Base-by-base conservation (phyloP, 2,888 invertebrate genomes). In the Seira musarum region DNA sequence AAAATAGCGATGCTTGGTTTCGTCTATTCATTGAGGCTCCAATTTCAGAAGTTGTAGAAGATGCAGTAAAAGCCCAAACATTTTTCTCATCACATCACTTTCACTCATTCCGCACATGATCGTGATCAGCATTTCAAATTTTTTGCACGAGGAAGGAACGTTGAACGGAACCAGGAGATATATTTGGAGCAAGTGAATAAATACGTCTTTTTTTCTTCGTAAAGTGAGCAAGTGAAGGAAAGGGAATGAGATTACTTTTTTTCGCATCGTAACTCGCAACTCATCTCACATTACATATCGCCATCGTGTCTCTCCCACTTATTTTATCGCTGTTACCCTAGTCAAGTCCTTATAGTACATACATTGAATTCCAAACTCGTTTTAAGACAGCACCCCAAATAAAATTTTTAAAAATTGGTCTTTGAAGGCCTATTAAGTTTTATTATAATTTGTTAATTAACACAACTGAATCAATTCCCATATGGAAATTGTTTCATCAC, bases 111-210 rank as follows among this genome's bases (percentile, higher is more conserved):
- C 72, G 49, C 72, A 72, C 72, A 22, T 72, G 72, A 72, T 72
- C 72, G 72, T 72, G 72, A 72, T 72, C 72, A 72, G 72, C 72
- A 72, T 72, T 72, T 72, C 72, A 72, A 72, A 72, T 72, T 35
- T 64, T n/a, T 72, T 64, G 40, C 46, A 21, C 8, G 19, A 24
- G 24, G 49, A 49, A 22, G 10, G 30, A 64, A 25, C 25, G 30
- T 64, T 6, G n/a, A n/a, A n/a, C n/a, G n/a, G n/a, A n/a, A n/a
- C n/a, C 25, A 64, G 13, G n/a, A 70, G 21, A 60, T n/a, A 19
- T 21, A 30, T 22, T 13, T n/a, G 25, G 24, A 21, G 49, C 57
- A 61, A 21, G 35, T n/a, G 69, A 30, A 49, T 24, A 53, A 22
- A 25, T 40, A 40, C 40, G 40, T 6, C 13, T 40, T 40, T 40